Percentiles rank a stretch among this genome's conserved stretches.
Evolutionary conservation across 2,797 vertebrate genomes (phyloP).

Genomic region (Arrhamphus sclerolepis): DNA sequence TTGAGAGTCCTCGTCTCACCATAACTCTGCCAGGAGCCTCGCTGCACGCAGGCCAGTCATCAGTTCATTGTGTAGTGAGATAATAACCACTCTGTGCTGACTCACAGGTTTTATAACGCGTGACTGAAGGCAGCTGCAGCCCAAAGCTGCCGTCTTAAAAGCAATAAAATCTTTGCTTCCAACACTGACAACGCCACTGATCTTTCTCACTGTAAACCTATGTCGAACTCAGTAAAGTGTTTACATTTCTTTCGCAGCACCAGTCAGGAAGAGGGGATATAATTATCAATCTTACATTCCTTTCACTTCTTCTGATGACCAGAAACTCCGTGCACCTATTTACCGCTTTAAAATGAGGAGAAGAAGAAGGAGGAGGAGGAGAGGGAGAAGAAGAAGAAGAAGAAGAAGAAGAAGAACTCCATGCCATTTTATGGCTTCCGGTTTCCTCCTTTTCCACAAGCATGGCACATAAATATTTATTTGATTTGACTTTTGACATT

Average conservation of each 20-base stretch:
- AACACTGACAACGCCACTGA: constrained; percentile 1
- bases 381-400: no score
- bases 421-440: no score
- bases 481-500: no score
- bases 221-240: not conserved
- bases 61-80: constrained; percentile 25
- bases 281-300: not conserved
- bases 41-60: constrained; percentile 26
- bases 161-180: constrained; percentile 14
- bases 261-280: not conserved
- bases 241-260: constrained; percentile 5
- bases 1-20: constrained; percentile 31
- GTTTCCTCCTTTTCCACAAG: no score
- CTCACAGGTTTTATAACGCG: constrained; percentile 40
- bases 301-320: not conserved
- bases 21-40: constrained; percentile 45
- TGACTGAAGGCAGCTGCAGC: constrained; percentile 35
- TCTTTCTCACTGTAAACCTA: not conserved
- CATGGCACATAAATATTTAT: no score
- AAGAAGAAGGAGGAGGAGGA: no score
- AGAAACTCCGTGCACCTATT: not conserved
- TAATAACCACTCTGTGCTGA: constrained; percentile 24
- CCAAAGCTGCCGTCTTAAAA: constrained; percentile 12
- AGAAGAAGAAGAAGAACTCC: no score
- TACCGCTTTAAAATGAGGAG: no score